Percentiles rank a stretch among this genome's conserved stretches.
These are phyloP conservation scores for Philypnodon macrostomus DNA, from an alignment of 2,797 vertebrate species.

Conservation along the genomic window DNA sequence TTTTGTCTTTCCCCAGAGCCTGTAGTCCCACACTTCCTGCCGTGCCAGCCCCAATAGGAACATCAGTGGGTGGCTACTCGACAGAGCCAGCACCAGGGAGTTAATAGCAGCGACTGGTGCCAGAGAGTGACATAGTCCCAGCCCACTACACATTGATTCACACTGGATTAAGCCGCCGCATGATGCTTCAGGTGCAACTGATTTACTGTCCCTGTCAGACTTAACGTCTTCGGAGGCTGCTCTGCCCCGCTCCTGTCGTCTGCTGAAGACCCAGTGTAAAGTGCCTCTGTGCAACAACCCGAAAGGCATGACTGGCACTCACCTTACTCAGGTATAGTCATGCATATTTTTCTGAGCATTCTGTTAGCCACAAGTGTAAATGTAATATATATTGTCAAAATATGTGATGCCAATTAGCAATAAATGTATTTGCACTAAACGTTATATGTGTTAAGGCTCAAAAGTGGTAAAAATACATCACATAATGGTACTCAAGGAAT, in stretches of 20 bases:
- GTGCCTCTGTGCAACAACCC: constrained; percentile 40
- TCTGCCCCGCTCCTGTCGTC: constrained; percentile 38
- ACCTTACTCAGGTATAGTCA: constrained; percentile 66
- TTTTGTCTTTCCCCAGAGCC: constrained; percentile 37
- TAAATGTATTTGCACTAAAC: no score
- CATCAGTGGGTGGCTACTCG: constrained; percentile 45
- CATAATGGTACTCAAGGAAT: no score
- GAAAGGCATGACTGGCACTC: constrained; percentile 67
- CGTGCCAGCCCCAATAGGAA: constrained; percentile 33
- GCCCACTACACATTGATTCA: constrained; percentile 57
- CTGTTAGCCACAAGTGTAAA: neutral
- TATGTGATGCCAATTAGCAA: neutral
- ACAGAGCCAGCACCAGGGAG: constrained; percentile 42
- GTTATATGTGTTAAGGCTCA: no score
- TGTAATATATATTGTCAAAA: neutral
- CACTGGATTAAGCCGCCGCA: constrained; percentile 62
- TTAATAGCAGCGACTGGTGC: constrained; percentile 44
- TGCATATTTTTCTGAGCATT: no score
- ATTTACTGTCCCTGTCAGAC: constrained; percentile 62
- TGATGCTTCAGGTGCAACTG: constrained; percentile 68
- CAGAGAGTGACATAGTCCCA: constrained; percentile 64
- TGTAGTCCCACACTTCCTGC: constrained; percentile 39
- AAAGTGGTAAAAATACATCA: no score
- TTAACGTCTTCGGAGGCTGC: constrained; percentile 62
- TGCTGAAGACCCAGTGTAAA: constrained; percentile 29